A percentile compares a stretch with the other conserved stretches of the same genome.
These are phyloP conservation scores for Myiopsitta monachus DNA, from an alignment of 2,113 vertebrate genomes.

Conservation along the genomic window DNA sequence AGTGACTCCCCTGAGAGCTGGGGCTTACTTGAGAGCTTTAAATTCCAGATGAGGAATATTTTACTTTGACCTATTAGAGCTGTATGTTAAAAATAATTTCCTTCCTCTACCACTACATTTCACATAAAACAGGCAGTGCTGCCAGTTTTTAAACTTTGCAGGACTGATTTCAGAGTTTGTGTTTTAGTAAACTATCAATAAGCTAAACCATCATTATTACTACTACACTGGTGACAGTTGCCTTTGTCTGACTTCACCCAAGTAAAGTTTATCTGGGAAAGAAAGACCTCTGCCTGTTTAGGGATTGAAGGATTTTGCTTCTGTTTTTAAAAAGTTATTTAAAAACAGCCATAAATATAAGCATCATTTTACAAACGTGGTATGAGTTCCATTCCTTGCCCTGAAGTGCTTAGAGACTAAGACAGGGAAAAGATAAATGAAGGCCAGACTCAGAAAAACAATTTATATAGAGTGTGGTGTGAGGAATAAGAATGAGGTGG, in stretches of 20 bases:
- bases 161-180: background rate
- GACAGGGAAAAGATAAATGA: background rate
- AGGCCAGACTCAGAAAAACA: background rate
- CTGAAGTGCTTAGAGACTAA: background rate
- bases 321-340: background rate
- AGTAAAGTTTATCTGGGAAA: background rate
- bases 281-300: background rate
- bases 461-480: background rate
- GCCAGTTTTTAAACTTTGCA: background rate
- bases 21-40: background rate
- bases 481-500: background rate
- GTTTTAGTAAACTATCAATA: background rate
- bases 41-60: background rate
- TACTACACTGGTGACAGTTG: background rate
- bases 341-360: background rate
- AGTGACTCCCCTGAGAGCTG: background rate
- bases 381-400: background rate
- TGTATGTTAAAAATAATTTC: background rate
- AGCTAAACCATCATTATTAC: background rate
- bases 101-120: background rate
- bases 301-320: background rate
- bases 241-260: background rate
- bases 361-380: background rate
- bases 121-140: background rate
- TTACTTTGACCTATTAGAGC: background rate